phyloP scores from a whole-genome alignment of 2,888 invertebrate species.

The Dioctria linearis region DNA sequence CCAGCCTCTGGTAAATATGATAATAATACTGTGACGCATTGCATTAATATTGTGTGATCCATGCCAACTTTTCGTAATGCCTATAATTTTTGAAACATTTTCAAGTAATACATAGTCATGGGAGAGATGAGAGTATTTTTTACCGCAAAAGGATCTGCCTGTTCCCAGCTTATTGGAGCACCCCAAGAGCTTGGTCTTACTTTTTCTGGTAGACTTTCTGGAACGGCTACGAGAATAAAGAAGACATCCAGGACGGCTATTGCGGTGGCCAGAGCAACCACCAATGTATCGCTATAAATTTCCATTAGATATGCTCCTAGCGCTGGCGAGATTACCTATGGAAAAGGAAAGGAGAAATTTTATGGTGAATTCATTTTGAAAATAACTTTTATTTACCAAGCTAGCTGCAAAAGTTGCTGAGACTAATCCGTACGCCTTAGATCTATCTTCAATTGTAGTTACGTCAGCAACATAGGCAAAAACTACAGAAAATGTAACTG shows the following conservation, averaged over 20 bases:
- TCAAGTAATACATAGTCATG: background rate
- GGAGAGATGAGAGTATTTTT: constrained; percentile 62
- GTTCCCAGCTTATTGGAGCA: constrained; percentile 95
- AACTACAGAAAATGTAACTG: constrained; percentile 99
- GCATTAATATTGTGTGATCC: constrained; percentile 95
- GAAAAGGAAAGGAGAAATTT: constrained; percentile 39
- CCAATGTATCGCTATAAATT: constrained; percentile 86
- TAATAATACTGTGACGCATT: constrained; percentile 97
- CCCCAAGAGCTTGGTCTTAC: constrained; percentile 85
- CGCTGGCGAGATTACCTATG: constrained; percentile 92
- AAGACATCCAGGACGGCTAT: constrained; percentile 97
- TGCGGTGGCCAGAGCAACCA: constrained; percentile 95
- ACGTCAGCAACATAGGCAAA: constrained; percentile 99
- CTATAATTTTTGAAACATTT: constrained; percentile 63
- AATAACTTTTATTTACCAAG: constrained; percentile 75
- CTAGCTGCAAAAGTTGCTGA: constrained; percentile 99
- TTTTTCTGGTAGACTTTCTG: constrained; percentile 98
- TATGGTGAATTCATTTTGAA: background rate
- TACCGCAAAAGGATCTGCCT: constrained; percentile 97
- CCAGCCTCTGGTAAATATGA: constrained; percentile 99
- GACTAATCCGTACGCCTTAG: constrained; percentile 96
- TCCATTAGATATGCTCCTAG: constrained; percentile 92
- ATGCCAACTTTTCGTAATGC: constrained; percentile 93
- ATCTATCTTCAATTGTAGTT: constrained; percentile 95
- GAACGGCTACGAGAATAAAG: constrained; percentile 98